A percentile compares a stretch with the other conserved stretches of the same genome.
These are phyloP conservation scores for Chaetodon trifasciatus DNA, from an alignment of 2,797 vertebrate genomes.

Conservation along the genomic window DNA sequence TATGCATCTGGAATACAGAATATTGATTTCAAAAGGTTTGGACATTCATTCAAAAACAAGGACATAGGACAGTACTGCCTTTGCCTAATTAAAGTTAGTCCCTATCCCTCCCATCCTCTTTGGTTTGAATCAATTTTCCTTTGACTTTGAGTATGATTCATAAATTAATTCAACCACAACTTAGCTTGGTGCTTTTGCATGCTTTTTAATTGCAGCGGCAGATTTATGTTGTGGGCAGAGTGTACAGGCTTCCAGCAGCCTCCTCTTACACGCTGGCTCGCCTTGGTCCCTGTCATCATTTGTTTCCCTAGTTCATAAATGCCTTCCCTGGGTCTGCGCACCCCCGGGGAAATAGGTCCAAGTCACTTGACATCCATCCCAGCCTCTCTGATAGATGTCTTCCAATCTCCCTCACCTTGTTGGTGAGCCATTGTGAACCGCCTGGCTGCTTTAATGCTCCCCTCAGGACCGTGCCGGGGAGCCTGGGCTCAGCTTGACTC, in stretches of 20 bases:
- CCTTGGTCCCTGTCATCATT: slow-evolving; percentile 70
- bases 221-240: slow-evolving; percentile 30
- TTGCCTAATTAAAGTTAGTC: slow-evolving; percentile 50
- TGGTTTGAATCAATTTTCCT: slow-evolving; percentile 46
- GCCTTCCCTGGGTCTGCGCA: slow-evolving; percentile 52
- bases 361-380: slow-evolving; percentile 73
- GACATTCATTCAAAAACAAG: slow-evolving; percentile 52
- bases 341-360: slow-evolving; percentile 72
- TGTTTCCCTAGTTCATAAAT: slow-evolving; percentile 77
- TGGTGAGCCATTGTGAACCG: slow-evolving; percentile 73
- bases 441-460: slow-evolving; percentile 73
- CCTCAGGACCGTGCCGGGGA: slow-evolving; percentile 67
- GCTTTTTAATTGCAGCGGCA: slow-evolving; percentile 40
- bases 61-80: slow-evolving; percentile 34
- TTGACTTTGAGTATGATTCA: slow-evolving; percentile 33
- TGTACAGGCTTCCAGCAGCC: slow-evolving; percentile 41
- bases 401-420: slow-evolving; percentile 79
- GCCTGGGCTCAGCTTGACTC: slow-evolving; percentile 61
- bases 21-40: slow-evolving; percentile 64
- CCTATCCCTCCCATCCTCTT: slow-evolving; percentile 9
- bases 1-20: slow-evolving; percentile 64
- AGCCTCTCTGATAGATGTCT: slow-evolving; percentile 76
- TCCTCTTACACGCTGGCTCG: slow-evolving; percentile 35
- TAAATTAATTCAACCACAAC: slow-evolving; percentile 38
- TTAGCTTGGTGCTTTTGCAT: slow-evolving; percentile 33